phyloP scores from a whole-genome alignment of 2,797 vertebrate species.

The Mastacembelus armatus region DNA sequence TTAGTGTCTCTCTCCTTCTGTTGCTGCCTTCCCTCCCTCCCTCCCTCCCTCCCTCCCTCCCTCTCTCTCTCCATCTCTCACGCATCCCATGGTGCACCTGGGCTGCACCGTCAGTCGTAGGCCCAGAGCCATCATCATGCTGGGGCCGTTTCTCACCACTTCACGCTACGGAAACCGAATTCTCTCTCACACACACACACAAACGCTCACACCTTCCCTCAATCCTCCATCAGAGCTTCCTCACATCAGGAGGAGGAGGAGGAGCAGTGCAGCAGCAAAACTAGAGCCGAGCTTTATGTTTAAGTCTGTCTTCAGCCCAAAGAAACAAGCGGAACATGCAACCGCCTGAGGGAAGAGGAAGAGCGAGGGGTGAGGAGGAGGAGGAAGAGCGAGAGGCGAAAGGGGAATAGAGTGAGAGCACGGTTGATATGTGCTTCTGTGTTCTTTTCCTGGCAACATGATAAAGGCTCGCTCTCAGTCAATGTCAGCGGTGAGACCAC shows the following conservation, averaged over 20 bases:
- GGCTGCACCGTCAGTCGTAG: constrained; percentile 52
- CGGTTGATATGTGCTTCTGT: constrained; percentile 61
- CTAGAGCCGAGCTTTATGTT: constrained; percentile 22
- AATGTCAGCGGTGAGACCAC: constrained; percentile 69
- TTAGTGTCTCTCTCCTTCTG: constrained; percentile 14
- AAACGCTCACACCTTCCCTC: background rate
- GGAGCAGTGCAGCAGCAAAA: constrained; percentile 5
- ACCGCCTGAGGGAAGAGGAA: background rate
- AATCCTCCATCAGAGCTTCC: constrained; percentile 8
- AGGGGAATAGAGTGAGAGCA: constrained; percentile 48
- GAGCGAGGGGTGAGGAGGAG: constrained; percentile 10
- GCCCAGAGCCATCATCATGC: constrained; percentile 66
- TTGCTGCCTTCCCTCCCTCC: background rate
- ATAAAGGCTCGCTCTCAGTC: constrained; percentile 67
- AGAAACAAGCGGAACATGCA: background rate
- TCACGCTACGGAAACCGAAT: constrained; percentile 39
- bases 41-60: constrained; percentile 18
- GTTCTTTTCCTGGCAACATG: constrained; percentile 68
- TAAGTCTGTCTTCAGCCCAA: background rate
- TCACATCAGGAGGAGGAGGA: no score
- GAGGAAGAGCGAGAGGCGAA: constrained; percentile 7
- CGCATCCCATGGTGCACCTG: constrained; percentile 66
- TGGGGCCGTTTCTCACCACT: constrained; percentile 62
- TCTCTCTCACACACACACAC: background rate
- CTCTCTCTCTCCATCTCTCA: constrained; percentile 31